A percentile compares a stretch with the other conserved stretches of the same genome.
phyloP scores from a whole-genome alignment of 2,797 vertebrate species.

The Peromyscus attwateri region DNA sequence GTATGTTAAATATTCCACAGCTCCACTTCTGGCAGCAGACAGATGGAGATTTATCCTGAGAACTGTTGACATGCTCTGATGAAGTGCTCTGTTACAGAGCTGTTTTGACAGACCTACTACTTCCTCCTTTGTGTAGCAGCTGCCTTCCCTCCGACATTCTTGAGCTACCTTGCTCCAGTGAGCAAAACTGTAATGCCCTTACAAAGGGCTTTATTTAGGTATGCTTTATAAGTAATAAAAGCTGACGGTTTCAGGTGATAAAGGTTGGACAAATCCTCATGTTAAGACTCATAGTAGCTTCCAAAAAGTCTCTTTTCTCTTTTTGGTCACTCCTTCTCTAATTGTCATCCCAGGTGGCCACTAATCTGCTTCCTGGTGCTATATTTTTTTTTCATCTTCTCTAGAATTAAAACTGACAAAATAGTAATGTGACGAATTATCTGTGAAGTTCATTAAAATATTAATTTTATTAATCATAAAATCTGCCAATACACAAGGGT shows the following conservation, averaged over 20 bases:
- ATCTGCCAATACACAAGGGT: background rate
- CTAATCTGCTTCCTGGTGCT: background rate
- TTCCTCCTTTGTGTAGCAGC: slow-evolving; percentile 80
- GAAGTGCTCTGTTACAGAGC: slow-evolving; percentile 82
- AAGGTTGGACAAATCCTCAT: background rate
- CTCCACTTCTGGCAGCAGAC: slow-evolving; percentile 75
- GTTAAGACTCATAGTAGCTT: background rate
- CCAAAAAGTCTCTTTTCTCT: background rate
- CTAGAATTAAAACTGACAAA: slow-evolving; percentile 23
- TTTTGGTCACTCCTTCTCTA: background rate
- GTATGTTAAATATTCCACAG: slow-evolving; percentile 51
- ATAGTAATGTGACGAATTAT: background rate
- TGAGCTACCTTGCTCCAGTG: slow-evolving; percentile 36
- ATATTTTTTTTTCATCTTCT: background rate
- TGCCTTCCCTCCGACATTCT: slow-evolving; percentile 80
- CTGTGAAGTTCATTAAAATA: background rate
- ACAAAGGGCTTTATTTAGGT: background rate
- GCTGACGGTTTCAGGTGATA: background rate
- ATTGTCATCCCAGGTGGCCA: background rate
- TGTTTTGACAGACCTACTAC: slow-evolving; percentile 77
- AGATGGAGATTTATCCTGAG: slow-evolving; percentile 82
- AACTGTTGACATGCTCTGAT: slow-evolving; percentile 83
- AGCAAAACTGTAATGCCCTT: slow-evolving; percentile 7
- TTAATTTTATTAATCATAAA: slow-evolving; percentile 15
- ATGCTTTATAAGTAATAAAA: slow-evolving; percentile 34